Evolutionary conservation across 2,888 invertebrate species (phyloP).

Genomic region (Calliopum simillimum): DNA sequence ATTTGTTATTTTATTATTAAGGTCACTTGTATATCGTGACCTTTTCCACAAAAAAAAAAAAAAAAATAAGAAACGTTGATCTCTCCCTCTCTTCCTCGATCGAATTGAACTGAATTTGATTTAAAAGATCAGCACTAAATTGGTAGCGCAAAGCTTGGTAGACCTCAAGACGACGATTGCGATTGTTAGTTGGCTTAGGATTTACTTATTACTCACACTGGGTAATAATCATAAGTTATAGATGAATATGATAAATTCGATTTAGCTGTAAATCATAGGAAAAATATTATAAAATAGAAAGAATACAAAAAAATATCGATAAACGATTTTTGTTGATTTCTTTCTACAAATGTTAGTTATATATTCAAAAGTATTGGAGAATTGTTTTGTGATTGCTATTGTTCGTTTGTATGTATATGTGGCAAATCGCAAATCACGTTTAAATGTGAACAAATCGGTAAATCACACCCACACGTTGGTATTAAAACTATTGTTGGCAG

Average conservation of each 20-base stretch:
- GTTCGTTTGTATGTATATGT: conserved; percentile 44
- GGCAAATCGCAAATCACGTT: conserved; percentile 66
- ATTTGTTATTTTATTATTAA: conserved; percentile 16
- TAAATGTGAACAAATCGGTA: conserved; percentile 66
- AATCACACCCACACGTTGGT: conserved; percentile 64
- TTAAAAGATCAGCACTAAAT: conserved; percentile 16
- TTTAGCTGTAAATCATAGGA: conserved; percentile 14
- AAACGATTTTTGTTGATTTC: conserved; percentile 24
- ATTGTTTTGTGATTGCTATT: conserved; percentile 19
- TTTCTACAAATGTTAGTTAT: neutral
- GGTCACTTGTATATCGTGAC: conserved; percentile 24
- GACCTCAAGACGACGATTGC: no score
- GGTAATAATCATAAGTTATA: no score
- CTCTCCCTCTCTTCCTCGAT: neutral
- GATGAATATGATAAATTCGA: conserved; percentile 16
- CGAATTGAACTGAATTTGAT: neutral
- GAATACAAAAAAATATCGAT: conserved; percentile 5
- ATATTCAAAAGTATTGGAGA: neutral
- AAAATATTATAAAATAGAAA: neutral
- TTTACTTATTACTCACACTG: no score
- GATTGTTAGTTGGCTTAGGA: no score
- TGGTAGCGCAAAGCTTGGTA: no score
- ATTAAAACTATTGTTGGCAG: conserved; percentile 15
- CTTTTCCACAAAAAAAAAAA: conserved; percentile 20
- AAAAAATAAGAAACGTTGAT: neutral